phyloP scores from a whole-genome alignment of 2,888 invertebrate genomes.

The Conus canariensis region DNA sequence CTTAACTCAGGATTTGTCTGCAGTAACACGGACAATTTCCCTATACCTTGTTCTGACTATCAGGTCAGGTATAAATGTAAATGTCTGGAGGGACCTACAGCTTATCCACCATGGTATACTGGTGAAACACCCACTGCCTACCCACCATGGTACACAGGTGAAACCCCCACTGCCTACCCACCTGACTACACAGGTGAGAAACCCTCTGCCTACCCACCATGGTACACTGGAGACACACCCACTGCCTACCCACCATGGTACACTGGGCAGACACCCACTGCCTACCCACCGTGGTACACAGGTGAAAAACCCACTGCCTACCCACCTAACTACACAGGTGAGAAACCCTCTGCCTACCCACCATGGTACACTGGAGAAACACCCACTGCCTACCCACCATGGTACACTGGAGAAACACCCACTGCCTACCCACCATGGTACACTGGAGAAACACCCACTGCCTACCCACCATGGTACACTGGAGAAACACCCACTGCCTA shows the following conservation, averaged over 20 bases:
- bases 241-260: conserved; percentile 18
- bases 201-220: conserved; percentile 29
- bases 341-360: conserved; percentile 24
- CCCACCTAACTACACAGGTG: conserved; percentile 19
- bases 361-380: conserved; percentile 30
- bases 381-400: conserved; percentile 36
- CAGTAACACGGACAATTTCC: conserved; percentile 61
- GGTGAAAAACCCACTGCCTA: conserved; percentile 23
- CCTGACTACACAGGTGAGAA: conserved; percentile 3
- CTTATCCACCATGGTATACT: conserved; percentile 5
- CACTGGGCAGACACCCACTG: conserved; percentile 27
- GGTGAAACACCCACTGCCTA: conserved; percentile 23
- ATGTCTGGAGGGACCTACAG: conserved; percentile 70
- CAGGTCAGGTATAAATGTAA: conserved; percentile 76
- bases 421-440: conserved; percentile 30
- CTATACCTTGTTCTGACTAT: conserved; percentile 70
- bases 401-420: conserved; percentile 2
- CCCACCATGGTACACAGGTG: conserved; percentile 33
- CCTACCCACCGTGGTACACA: conserved; percentile 25
- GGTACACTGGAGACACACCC: conserved; percentile 20
- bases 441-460: conserved; percentile 34
- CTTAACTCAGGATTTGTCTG: conserved; percentile 88
- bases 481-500: conserved; percentile 32
- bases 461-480: neutral
- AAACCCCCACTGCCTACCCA: conserved; percentile 17